Evolutionary conservation across 2,113 vertebrate genomes (phyloP).

Genomic region (Rhinogobius similis): DNA sequence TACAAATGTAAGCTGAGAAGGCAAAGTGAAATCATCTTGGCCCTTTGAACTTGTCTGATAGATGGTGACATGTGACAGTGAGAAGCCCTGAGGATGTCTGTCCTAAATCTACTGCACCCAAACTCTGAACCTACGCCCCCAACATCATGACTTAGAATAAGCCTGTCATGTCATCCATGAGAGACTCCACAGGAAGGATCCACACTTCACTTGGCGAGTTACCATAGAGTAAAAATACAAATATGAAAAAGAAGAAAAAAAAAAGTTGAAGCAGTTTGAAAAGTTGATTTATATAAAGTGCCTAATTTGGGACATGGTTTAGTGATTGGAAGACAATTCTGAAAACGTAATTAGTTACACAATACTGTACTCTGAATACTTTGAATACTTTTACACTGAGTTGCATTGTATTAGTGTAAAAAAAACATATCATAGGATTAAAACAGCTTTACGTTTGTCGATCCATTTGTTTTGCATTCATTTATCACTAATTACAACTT

Average conservation of each 20-base stretch:
- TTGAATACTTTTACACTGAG: too few relatives aligned
- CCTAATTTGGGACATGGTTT: not conserved
- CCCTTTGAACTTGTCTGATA: conserved; percentile 61
- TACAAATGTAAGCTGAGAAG: conserved; percentile 51
- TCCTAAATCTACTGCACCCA: conserved; percentile 47
- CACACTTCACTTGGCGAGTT: not conserved
- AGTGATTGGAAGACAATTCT: too few relatives aligned
- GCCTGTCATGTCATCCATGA: conserved; percentile 46
- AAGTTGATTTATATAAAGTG: not conserved
- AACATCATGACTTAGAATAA: conserved; percentile 18
- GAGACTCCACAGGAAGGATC: conserved; percentile 46
- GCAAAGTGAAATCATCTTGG: conserved; percentile 39
- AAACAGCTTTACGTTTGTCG: too few relatives aligned
- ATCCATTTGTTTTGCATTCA: too few relatives aligned
- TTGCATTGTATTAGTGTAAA: too few relatives aligned
- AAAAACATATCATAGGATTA: too few relatives aligned
- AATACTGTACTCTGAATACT: too few relatives aligned
- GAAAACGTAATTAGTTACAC: too few relatives aligned
- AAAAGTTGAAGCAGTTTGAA: conserved; percentile 24
- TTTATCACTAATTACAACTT: too few relatives aligned
- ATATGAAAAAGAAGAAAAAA: too few relatives aligned
- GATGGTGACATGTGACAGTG: conserved; percentile 45
- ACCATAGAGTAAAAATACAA: not conserved
- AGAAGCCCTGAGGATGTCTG: conserved; percentile 42
- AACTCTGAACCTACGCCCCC: conserved; percentile 32